These are phyloP conservation scores for Drosophila funebris DNA, from an alignment of 1,140 invertebrate species.

Conservation along the genomic window DNA sequence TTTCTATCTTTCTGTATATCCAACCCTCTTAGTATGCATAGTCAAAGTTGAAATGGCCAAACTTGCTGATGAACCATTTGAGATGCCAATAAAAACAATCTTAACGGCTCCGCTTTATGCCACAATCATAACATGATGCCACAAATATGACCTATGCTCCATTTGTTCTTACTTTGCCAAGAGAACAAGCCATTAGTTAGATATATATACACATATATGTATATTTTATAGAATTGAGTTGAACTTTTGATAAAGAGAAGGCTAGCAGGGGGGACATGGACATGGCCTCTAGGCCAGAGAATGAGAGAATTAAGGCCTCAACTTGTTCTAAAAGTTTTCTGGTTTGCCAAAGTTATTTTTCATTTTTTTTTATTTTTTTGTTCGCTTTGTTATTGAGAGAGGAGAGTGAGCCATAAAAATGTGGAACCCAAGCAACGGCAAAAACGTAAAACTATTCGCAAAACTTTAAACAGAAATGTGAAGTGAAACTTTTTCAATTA, in stretches of 20 bases:
- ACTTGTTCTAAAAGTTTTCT: constrained; percentile 53
- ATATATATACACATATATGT: constrained; percentile 23
- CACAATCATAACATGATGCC: constrained; percentile 10
- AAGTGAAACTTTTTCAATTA: constrained; percentile 75
- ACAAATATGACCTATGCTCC: neutral
- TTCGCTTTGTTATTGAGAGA: neutral
- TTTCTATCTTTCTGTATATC: no score
- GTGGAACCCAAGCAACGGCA: constrained; percentile 3
- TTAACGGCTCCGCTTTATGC: constrained; percentile 6
- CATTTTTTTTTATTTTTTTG: neutral
- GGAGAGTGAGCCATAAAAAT: constrained; percentile 37
- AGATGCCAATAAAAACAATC: constrained; percentile 8
- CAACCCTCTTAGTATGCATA: no score
- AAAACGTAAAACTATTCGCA: constrained; percentile 46
- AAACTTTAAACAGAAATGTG: constrained; percentile 60
- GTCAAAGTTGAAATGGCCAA: constrained; percentile 4
- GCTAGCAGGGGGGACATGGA: no score
- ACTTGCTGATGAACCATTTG: neutral
- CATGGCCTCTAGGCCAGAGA: constrained; percentile 3
- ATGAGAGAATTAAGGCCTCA: constrained; percentile 66
- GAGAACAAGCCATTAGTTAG: constrained; percentile 40
- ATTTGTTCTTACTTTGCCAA: neutral
- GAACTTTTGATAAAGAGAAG: constrained; percentile 14
- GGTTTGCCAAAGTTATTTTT: constrained; percentile 16
- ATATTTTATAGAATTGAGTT: constrained; percentile 14